These are phyloP conservation scores for Pollicipes pollicipes DNA, from an alignment of 1,140 invertebrate species.

Conservation along the genomic window DNA sequence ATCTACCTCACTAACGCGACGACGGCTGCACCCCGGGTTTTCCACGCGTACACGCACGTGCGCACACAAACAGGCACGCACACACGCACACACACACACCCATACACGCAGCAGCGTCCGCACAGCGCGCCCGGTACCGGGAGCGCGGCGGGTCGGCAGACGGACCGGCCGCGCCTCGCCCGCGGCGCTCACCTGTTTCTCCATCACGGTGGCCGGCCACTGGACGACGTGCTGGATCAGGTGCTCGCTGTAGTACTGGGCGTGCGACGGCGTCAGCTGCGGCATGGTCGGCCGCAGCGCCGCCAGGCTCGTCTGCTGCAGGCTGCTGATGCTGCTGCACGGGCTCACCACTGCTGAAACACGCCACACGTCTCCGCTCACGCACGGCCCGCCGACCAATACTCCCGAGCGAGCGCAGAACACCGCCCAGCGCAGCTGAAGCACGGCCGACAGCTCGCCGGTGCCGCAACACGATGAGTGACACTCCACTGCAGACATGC, in stretches of 20 bases:
- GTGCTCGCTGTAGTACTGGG: constrained; percentile 79
- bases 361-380: background rate
- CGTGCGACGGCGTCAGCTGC: constrained; percentile 66
- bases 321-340: constrained; percentile 34
- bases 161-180: no score
- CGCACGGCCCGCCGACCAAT: background rate
- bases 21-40: no score
- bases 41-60: no score
- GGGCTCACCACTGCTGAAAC: constrained; percentile 24
- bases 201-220: constrained; percentile 78
- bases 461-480: no score
- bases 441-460: no score
- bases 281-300: constrained; percentile 30
- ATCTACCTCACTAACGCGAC: no score
- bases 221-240: constrained; percentile 74
- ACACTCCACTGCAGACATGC: constrained; percentile 25
- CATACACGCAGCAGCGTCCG: no score
- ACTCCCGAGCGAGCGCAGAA: constrained; percentile 11
- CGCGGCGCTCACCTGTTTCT: constrained; percentile 82
- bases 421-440: no score
- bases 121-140: no score
- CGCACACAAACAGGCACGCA: no score
- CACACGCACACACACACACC: no score
- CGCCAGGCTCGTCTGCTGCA: constrained; percentile 29
- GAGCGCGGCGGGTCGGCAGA: no score